Conservation (phyloP, 1,140 invertebrate genomes). For the Aphidius gifuensis region DNA sequence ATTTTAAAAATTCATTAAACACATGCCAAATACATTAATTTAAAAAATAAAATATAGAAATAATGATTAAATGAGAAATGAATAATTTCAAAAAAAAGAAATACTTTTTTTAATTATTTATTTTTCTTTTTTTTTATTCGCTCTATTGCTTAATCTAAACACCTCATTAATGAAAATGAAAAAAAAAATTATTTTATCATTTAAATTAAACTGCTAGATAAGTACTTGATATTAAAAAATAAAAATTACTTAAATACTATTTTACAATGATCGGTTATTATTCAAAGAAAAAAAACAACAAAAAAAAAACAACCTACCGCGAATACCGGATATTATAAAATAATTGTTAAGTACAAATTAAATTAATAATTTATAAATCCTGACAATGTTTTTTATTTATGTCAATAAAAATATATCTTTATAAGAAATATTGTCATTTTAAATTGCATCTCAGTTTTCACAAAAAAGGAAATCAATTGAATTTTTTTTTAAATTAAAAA, state of each 20-base stretch:
- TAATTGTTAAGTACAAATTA: too few relatives aligned
- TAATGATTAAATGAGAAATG: neutral
- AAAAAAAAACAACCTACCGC: too few relatives aligned
- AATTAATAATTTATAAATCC: too few relatives aligned
- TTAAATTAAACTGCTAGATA: constrained; percentile 25
- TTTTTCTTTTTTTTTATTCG: constrained; percentile 3
- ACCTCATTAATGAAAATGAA: neutral
- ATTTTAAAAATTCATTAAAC: too few relatives aligned
- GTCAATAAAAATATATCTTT: too few relatives aligned
- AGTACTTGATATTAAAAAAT: constrained; percentile 32
- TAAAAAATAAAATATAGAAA: neutral
- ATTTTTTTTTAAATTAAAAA: too few relatives aligned
- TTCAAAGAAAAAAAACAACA: constrained; percentile 4
- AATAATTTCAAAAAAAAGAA: neutral
- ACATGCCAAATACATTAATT: constrained; percentile 14
- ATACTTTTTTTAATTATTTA: neutral
- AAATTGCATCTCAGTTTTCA: too few relatives aligned
- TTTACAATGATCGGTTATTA: constrained; percentile 33
- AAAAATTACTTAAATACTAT: constrained; percentile 44
- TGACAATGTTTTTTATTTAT: too few relatives aligned
- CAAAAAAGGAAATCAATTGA: too few relatives aligned
- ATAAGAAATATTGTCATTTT: too few relatives aligned
- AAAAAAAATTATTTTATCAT: constrained; percentile 20
- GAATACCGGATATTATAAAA: too few relatives aligned
- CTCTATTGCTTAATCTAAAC: constrained; percentile 34